Base-by-base conservation (phyloP, 2,888 invertebrate genomes). In the Dynastes maya region DNA sequence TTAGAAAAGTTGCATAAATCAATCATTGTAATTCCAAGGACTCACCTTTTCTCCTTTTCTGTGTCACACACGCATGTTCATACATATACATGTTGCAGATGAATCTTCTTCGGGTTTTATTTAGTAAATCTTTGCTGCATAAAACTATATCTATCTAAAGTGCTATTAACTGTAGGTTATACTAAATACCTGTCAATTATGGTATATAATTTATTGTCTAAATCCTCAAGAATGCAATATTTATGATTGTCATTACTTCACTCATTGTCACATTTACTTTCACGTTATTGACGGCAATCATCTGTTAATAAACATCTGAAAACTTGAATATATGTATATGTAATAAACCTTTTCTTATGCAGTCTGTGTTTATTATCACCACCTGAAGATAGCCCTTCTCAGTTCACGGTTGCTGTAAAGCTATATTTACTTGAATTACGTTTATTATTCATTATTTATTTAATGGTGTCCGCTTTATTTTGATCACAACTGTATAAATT, bases 191-290 rank as follows among this genome's bases (percentile, higher is more conserved):
- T 22, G 5, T 22, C 55, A 22, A 58, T 58, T 58, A 58, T 16
- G n/a, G 27, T 22, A 8, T 22, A 16, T 55, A 22, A 22, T 27
- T 8, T 22, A 58, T 58, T 16, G 22, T 4, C 22, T 27, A 22
- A 22, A 58, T 8, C 16, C 27, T 58, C 3, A 58, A 22, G 55
- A 22, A 58, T 58, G 8, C n/a, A 45, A 58, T 58, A 22, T 58
- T 58, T 27, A 58, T 22, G 55, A 58, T 58, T 58, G 22, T 58
- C 22, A 5, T 58, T 58, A 58, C n/a, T 58, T 22, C 8, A 58
- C 22, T 58, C 55, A 58, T 58, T 58, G n/a, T 58, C 9, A 5
- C 55, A 58, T 16, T 22, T 58, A 58, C n/a, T 45, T 45, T 58
- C 22, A 58, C 22, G 22, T 16, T 58, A 58, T 22, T 16, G 16